Percentiles rank a stretch among this genome's conserved stretches.
Conservation (phyloP, 2,113 vertebrate genomes). For the Saguinus imperator region DNA sequence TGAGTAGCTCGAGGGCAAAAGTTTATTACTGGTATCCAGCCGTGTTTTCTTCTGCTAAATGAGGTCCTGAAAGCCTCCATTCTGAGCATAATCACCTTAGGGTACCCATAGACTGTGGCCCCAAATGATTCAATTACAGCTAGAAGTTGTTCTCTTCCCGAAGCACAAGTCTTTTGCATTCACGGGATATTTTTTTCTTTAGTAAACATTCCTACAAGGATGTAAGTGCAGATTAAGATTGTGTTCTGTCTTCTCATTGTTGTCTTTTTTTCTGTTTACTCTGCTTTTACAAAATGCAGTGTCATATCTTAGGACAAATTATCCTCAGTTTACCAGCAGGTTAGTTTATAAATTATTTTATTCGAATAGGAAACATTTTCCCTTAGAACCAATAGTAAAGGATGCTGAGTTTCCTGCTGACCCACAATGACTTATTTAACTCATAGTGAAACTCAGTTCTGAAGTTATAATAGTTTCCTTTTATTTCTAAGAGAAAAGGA, state of each 20-base stretch:
- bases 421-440: background rate
- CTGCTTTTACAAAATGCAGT: background rate
- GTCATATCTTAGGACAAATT: background rate
- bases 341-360: background rate
- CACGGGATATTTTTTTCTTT: background rate
- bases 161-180: slow-evolving; percentile 33
- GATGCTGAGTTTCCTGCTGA: background rate
- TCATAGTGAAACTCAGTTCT: background rate
- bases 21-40: slow-evolving; percentile 84
- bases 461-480: background rate
- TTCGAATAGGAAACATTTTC: slow-evolving; percentile 2
- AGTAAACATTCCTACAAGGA: background rate
- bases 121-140: slow-evolving; percentile 81
- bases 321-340: background rate
- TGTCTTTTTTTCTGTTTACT: slow-evolving; percentile 24
- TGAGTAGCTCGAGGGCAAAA: slow-evolving; percentile 79
- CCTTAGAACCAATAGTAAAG: background rate
- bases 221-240: background rate
- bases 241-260: background rate
- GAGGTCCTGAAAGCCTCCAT: slow-evolving; percentile 83
- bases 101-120: slow-evolving; percentile 75
- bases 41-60: slow-evolving; percentile 85
- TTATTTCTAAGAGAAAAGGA: background rate
- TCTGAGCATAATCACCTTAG: slow-evolving; percentile 83
- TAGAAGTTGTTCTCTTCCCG: slow-evolving; percentile 75